Conservation (phyloP, 2,113 vertebrate genomes). For the Trachemys scripta region DNA sequence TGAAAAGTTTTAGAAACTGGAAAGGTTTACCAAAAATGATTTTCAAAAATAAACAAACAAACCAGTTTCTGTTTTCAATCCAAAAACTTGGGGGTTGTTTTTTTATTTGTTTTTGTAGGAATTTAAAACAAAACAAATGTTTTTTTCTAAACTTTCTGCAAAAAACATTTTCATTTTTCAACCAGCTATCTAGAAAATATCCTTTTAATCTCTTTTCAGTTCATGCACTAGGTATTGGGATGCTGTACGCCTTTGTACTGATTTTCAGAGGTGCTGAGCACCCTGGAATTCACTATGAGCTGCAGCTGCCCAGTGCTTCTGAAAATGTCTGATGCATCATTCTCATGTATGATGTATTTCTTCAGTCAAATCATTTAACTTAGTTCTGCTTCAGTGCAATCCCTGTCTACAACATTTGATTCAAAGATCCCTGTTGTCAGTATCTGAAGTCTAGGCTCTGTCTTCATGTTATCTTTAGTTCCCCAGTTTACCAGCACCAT, state of each 20-base stretch:
- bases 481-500: background rate
- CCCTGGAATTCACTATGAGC: background rate
- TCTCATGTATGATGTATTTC: background rate
- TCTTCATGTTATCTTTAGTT: background rate
- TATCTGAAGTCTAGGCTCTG: accelerated
- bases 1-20: background rate
- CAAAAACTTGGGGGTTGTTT: background rate
- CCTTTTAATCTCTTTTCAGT: background rate
- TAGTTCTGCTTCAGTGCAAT: background rate
- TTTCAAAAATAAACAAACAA: background rate
- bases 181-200: background rate
- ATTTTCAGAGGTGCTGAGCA: background rate
- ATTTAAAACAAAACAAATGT: background rate
- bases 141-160: background rate
- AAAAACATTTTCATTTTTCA: background rate
- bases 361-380: background rate
- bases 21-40: background rate
- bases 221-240: background rate
- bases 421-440: background rate
- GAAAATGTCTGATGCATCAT: background rate
- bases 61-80: background rate
- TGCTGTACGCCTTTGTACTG: background rate
- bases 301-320: background rate
- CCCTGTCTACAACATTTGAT: background rate
- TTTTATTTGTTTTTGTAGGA: background rate